Percentiles rank a stretch among this genome's conserved stretches.
These are phyloP conservation scores for Lasiommata megera DNA, from an alignment of 2,888 invertebrate genomes.

Conservation along the genomic window DNA sequence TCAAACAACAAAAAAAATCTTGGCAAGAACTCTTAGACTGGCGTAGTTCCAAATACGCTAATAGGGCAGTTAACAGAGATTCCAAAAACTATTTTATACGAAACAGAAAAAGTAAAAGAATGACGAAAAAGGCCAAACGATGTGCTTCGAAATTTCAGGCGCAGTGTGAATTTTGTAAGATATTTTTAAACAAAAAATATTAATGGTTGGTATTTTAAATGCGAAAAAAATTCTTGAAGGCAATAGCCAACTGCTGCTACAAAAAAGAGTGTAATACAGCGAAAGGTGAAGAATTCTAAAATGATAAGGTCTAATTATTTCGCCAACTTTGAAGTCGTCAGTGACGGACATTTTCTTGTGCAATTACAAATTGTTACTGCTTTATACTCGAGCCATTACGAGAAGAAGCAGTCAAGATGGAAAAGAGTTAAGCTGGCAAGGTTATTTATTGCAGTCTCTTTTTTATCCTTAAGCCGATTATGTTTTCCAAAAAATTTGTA, in stretches of 20 bases:
- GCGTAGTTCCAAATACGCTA: constrained; percentile 38
- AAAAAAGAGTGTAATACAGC: background rate
- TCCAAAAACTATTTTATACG: constrained; percentile 33
- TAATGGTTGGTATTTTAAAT: constrained; percentile 8
- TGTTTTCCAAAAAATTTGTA: no score
- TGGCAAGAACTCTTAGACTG: constrained; percentile 35
- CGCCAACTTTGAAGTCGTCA: background rate
- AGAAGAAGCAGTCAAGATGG: no score
- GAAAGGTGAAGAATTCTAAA: background rate
- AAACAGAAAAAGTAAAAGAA: constrained; percentile 30
- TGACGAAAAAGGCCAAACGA: constrained; percentile 2
- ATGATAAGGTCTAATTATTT: background rate
- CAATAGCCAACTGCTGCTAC: constrained; percentile 7
- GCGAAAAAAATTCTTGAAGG: background rate
- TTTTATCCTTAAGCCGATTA: no score
- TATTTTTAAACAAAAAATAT: background rate
- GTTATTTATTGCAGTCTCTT: no score
- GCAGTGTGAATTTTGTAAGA: constrained; percentile 4
- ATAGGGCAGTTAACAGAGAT: constrained; percentile 38
- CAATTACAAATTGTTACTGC: no score
- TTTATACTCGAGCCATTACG: no score
- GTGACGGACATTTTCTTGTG: background rate
- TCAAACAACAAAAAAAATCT: constrained; percentile 27
- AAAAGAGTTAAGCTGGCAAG: no score
- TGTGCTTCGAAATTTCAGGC: constrained; percentile 7